Evolutionary conservation across 2,888 invertebrate genomes (phyloP).

Genomic region (Drosophila robusta): DNA sequence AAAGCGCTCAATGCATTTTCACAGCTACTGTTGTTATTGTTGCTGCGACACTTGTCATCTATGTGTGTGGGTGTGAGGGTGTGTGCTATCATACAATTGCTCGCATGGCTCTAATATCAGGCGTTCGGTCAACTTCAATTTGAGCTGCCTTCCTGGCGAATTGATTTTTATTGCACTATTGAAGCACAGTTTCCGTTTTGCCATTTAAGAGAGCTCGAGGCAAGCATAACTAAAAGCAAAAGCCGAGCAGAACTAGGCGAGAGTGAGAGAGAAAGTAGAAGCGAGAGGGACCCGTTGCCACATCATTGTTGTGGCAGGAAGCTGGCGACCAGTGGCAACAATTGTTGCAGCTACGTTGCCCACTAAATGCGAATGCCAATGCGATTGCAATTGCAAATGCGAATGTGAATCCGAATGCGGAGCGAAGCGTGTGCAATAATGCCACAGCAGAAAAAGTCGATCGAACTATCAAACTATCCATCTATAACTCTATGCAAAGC

Average conservation of each 20-base stretch:
- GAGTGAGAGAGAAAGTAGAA: neutral
- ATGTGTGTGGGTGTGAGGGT: slow-evolving; percentile 4
- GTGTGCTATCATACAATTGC: slow-evolving; percentile 35
- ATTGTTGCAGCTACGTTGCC: slow-evolving; percentile 42
- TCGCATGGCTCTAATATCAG: slow-evolving; percentile 52
- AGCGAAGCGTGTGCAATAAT: slow-evolving; percentile 17
- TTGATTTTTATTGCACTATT: slow-evolving; percentile 49
- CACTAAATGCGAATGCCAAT: slow-evolving; percentile 26
- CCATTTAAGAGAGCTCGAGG: slow-evolving; percentile 36
- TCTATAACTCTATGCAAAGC: slow-evolving; percentile 60
- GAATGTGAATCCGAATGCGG: neutral
- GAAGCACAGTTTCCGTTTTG: slow-evolving; percentile 46
- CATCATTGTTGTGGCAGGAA: slow-evolving; percentile 65
- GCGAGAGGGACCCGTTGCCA: slow-evolving; percentile 12
- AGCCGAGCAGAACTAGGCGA: neutral
- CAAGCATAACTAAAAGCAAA: slow-evolving; percentile 22
- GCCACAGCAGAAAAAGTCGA: slow-evolving; percentile 16
- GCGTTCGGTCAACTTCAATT: slow-evolving; percentile 65
- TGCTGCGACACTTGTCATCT: slow-evolving; percentile 19
- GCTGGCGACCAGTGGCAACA: slow-evolving; percentile 39
- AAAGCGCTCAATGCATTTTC: slow-evolving; percentile 51
- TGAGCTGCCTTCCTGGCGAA: slow-evolving; percentile 56
- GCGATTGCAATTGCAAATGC: neutral
- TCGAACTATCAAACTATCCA: slow-evolving; percentile 24
- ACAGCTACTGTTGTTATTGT: slow-evolving; percentile 8